phyloP scores from a whole-genome alignment of 2,888 invertebrate genomes.

The Caradrina clavipalpis region DNA sequence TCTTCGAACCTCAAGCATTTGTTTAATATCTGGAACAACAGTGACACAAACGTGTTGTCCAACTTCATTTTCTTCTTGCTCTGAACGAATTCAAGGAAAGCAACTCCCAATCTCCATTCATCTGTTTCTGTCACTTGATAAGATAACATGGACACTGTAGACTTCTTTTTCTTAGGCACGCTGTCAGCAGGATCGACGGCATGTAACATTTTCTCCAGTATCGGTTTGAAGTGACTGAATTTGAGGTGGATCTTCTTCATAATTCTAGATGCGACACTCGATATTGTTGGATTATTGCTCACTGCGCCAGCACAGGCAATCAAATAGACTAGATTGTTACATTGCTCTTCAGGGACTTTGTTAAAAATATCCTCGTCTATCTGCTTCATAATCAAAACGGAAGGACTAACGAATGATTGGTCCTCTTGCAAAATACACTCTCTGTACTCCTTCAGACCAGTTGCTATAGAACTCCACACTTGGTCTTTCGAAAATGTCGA shows the following conservation, averaged over 20 bases:
- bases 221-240: constrained; percentile 90
- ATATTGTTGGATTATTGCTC: constrained; percentile 91
- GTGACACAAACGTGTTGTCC: constrained; percentile 92
- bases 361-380: constrained; percentile 90
- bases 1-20: constrained; percentile 95
- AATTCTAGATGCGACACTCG: constrained; percentile 91
- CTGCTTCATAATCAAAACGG: constrained; percentile 90
- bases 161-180: constrained; percentile 82
- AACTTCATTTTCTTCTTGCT: constrained; percentile 95
- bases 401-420: constrained; percentile 79
- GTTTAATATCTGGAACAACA: constrained; percentile 95
- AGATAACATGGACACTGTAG: constrained; percentile 86
- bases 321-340: constrained; percentile 87
- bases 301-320: constrained; percentile 90
- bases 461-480: constrained; percentile 91
- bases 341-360: constrained; percentile 84
- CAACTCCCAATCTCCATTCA: constrained; percentile 95
- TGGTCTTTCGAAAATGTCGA: constrained; percentile 80
- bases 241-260: constrained; percentile 93
- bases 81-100: constrained; percentile 96
- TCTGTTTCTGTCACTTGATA: constrained; percentile 92
- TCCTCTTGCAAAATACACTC: constrained; percentile 82
- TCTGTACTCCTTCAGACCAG: constrained; percentile 89
- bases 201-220: constrained; percentile 92
- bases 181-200: constrained; percentile 81